phyloP scores from a whole-genome alignment of 2,888 invertebrate species.

The Parnassius smintheus region DNA sequence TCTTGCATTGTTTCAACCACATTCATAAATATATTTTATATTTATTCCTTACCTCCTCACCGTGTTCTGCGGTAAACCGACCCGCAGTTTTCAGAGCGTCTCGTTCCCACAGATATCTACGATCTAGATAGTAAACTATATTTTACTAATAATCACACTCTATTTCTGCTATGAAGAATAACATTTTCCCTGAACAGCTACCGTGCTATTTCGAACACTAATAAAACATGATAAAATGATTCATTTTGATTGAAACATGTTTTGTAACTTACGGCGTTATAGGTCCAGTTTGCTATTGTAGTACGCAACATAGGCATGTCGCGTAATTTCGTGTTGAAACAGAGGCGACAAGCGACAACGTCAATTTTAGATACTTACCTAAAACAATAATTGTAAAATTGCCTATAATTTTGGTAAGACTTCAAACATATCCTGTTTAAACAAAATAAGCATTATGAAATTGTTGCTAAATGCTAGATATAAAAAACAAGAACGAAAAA shows the following conservation, averaged over 20 bases:
- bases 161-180: constrained; percentile 14
- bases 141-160: constrained; percentile 21
- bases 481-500: background rate
- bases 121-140: constrained; percentile 31
- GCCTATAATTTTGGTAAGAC: constrained; percentile 1
- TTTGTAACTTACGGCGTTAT: constrained; percentile 19
- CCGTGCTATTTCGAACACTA: constrained; percentile 19
- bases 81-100: constrained; percentile 54
- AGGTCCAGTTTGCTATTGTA: constrained; percentile 34
- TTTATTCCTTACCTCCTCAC: constrained; percentile 29
- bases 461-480: background rate
- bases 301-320: constrained; percentile 42
- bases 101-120: constrained; percentile 54
- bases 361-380: constrained; percentile 6
- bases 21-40: constrained; percentile 29
- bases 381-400: constrained; percentile 6
- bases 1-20: constrained; percentile 23
- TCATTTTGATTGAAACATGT: constrained; percentile 14
- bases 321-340: constrained; percentile 47
- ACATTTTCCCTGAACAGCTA: constrained; percentile 13
- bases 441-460: constrained; percentile 3
- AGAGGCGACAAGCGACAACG: constrained; percentile 38
- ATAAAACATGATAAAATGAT: constrained; percentile 12
- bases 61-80: constrained; percentile 35
- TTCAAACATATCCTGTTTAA: constrained; percentile 1